Base-by-base conservation (phyloP, 1,140 invertebrate genomes). In the Cecropterus lyciades region DNA sequence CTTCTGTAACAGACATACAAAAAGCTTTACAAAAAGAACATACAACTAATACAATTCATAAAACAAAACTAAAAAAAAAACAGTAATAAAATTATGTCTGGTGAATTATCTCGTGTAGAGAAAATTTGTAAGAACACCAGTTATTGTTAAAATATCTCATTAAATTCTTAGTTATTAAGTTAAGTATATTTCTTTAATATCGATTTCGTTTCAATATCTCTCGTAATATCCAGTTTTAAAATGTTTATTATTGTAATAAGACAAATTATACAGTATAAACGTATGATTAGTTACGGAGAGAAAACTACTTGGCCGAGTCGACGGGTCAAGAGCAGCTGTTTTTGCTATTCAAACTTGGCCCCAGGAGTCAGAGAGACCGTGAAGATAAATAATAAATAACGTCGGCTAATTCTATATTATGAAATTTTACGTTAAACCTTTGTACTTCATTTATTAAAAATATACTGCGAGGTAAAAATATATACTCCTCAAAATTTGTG, bases 331-430 rank as follows among this genome's bases (percentile, higher is more conserved):
- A 60, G 24, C 56, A 48, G 30, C 14, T 30, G 9, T 60, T 60
- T 60, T 60, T 60, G 56, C 43, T 43, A 7, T 48, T 15, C 42
- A 45, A 30, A 45, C 56, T 60, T 60, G 56, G 43, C 56, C 56
- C 33, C 52, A 40, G 27, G 14, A 48, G 56, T 14, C 11, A 16
- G 24, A 13, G 15, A 60, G 45, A 60, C 42, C 53, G 53, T 57
- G 53, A 57, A 57, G 7, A 43, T 43, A 59, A 59, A 30, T 46
- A 59, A 59, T 16, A 24, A 7, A n/a, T n/a, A n/a, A n/a, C n/a
- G n/a, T n/a, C 56, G 42, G 45, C 30, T 59, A 46, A 59, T 46
- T n/a, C 6, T 6, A 7, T 30, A 45, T 60, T 60, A 60, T 48
- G 45, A 60, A 60, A 60, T 49, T 60, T 37, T 60, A 17, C 14